Base-by-base conservation (phyloP, 2,797 vertebrate genomes). In the Chaetophractus vellerosus region DNA sequence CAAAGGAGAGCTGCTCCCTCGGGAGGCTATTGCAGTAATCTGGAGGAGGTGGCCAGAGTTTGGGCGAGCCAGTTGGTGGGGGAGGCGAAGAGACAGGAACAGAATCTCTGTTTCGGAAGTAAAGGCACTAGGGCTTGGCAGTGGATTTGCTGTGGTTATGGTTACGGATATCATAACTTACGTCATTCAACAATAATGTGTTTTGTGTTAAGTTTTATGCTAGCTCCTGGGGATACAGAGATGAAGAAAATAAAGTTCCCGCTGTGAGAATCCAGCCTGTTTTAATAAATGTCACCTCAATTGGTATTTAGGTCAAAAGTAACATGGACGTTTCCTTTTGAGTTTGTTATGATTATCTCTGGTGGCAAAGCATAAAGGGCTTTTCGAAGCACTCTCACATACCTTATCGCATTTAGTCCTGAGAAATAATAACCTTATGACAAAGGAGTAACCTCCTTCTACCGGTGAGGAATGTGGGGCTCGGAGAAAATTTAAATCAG, bases 221-320 rank as follows among this genome's bases (percentile, higher is more conserved):
- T 76, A 36, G 66, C 61, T 88, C 55, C 66, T 36, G 6, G 19
- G 14, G 57, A 83, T 85, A 59, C 28, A 50, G 64, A 91, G 52
- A 64, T 59, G 16, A 93, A 57, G 55, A 38, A 55, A 48, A n/a
- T 68, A 64, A 86, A 33, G 15, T 82, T 71, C 28, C 31, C 88
- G 4, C 61, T 28, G 6, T 55, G 81, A 76, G 48, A 86, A 66
- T 92, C 48, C 82, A 88, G 41, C 11, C 36, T 78, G 16, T 71
- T 66, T 94, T 88, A 82, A 59, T 82, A 64, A 63, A 14, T 69
- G 63, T 50, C 69, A 82, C 23, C 61, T 68, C 12, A 12, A 52
- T 38, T 68, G 64, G 31, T 80, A 55, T 91, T 93, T 75, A 88
- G 59, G 19, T 9, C 26, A 88, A 86, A 86, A 95, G 82, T 36